These are phyloP conservation scores for Strix aluco DNA, from an alignment of 2,113 vertebrate species.

Conservation along the genomic window DNA sequence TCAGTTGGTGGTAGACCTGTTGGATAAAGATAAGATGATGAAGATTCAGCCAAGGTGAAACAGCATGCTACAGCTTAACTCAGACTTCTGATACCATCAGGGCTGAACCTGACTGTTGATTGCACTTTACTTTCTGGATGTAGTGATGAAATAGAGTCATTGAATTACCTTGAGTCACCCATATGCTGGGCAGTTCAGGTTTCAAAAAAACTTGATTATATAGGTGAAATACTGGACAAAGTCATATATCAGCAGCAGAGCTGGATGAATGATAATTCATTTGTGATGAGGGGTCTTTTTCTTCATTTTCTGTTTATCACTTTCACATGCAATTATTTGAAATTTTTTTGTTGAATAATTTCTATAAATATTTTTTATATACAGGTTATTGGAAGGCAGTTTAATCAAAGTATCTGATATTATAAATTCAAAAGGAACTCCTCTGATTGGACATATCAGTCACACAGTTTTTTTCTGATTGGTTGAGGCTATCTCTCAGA, in stretches of 20 bases:
- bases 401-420: not conserved
- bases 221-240: not conserved
- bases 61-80: constrained; percentile 43
- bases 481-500: not conserved
- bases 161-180: constrained; percentile 58
- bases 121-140: constrained; percentile 22
- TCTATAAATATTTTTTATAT: constrained; percentile 36
- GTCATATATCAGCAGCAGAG: not conserved
- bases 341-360: not conserved
- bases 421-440: not conserved
- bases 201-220: constrained; percentile 30
- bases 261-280: not conserved
- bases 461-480: not conserved
- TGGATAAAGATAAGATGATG: constrained; percentile 55
- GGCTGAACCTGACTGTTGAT: constrained; percentile 43
- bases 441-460: not conserved
- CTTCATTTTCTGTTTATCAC: not conserved
- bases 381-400: constrained; percentile 17
- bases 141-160: constrained; percentile 28
- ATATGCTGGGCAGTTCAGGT: constrained; percentile 53
- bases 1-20: constrained; percentile 37
- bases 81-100: constrained; percentile 44
- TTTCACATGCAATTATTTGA: not conserved
- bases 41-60: constrained; percentile 56
- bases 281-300: not conserved